Conservation (phyloP, 2,888 invertebrate genomes). For the Idaea biselata region DNA sequence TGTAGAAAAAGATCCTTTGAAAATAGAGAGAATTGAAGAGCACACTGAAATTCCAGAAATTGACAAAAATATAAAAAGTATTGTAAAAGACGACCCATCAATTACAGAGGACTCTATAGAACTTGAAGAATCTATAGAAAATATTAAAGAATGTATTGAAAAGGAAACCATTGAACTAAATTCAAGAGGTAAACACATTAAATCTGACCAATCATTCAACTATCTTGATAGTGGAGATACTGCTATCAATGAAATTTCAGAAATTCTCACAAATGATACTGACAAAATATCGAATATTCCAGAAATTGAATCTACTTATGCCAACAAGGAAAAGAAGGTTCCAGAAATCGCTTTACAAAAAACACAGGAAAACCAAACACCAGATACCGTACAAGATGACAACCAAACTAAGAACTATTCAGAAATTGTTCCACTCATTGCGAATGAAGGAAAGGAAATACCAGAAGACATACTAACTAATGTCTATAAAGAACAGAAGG, state of each 20-base stretch:
- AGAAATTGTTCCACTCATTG: neutral
- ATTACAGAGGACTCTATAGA: slow-evolving; percentile 4
- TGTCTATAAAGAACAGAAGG: neutral
- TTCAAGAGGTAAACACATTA: slow-evolving; percentile 22
- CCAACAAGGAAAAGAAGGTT: neutral
- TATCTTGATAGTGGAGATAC: neutral
- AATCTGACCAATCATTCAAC: neutral
- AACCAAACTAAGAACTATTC: neutral
- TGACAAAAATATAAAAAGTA: neutral
- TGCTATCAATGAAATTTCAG: neutral
- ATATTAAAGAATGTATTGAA: slow-evolving; percentile 11
- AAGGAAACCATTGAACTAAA: slow-evolving; percentile 16
- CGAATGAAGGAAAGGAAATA: neutral
- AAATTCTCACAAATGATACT: neutral
- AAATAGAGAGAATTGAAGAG: slow-evolving; percentile 11
- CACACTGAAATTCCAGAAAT: neutral
- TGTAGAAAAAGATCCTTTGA: neutral
- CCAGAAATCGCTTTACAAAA: neutral
- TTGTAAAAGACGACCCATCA: slow-evolving; percentile 13
- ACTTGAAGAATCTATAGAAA: slow-evolving; percentile 14
- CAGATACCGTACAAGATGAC: neutral
- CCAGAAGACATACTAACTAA: neutral
- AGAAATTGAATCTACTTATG: neutral
- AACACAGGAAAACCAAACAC: neutral
- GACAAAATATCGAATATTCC: neutral